Evolutionary conservation across 2,113 vertebrate genomes (phyloP).

Genomic region (Psophia crepitans): DNA sequence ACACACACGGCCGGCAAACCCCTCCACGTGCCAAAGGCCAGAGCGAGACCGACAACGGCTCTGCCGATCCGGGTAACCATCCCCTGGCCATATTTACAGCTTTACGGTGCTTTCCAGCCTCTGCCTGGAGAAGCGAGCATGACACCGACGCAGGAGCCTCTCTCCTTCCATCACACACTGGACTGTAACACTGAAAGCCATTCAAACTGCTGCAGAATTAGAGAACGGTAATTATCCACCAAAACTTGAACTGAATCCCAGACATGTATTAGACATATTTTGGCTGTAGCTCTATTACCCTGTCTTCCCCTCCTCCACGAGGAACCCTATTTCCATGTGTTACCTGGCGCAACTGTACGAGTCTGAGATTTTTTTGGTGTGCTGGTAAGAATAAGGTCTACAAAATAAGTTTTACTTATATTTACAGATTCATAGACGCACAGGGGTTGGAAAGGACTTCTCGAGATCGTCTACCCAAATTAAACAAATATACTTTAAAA

Average conservation of each 20-base stretch:
- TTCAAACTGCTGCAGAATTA: background rate
- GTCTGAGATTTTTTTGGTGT: background rate
- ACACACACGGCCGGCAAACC: fast-evolving
- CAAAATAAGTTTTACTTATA: background rate
- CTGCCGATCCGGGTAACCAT: fast-evolving
- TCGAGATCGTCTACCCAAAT: too few species aligned
- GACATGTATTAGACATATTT: fast-evolving
- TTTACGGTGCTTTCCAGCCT: background rate
- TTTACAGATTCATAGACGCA: too few species aligned
- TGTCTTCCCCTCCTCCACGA: background rate
- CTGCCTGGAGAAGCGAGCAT: background rate
- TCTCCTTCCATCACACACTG: background rate
- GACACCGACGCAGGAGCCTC: fast-evolving
- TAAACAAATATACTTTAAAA: background rate
- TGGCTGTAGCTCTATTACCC: background rate
- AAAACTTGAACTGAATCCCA: background rate
- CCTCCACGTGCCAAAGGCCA: fast-evolving
- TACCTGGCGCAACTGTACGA: background rate
- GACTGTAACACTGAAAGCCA: background rate
- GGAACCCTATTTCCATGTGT: background rate
- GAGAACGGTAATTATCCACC: background rate
- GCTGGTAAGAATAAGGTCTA: background rate
- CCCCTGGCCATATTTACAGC: background rate
- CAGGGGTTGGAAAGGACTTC: too few species aligned
- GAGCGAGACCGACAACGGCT: fast-evolving